These are phyloP conservation scores for Cistogaster globosa DNA, from an alignment of 2,888 invertebrate genomes.

Conservation along the genomic window DNA sequence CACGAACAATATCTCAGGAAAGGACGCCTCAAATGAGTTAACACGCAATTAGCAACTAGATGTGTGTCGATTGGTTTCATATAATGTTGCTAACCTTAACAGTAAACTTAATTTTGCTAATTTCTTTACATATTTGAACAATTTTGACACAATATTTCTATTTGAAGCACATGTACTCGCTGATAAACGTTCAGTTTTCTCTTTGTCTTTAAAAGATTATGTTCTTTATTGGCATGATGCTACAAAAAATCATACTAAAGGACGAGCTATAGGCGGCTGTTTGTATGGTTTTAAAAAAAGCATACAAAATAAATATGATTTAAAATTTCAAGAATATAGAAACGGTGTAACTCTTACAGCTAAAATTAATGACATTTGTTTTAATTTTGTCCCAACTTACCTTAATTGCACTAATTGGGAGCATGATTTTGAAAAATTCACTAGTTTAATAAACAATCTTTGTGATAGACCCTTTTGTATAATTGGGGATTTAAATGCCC, in stretches of 20 bases:
- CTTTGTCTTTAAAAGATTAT: background rate
- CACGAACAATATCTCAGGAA: too few relatives aligned
- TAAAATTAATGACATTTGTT: too few relatives aligned
- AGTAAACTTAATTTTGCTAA: background rate
- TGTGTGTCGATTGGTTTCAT: background rate
- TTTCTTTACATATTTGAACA: background rate
- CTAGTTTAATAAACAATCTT: background rate
- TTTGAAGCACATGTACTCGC: background rate
- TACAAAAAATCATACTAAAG: background rate
- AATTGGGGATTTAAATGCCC: background rate
- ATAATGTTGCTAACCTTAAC: background rate
- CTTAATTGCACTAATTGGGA: too few relatives aligned
- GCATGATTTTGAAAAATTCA: too few relatives aligned
- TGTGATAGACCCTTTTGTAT: background rate
- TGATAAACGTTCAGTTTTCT: background rate
- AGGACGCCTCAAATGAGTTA: too few relatives aligned
- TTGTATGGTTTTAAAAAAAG: too few relatives aligned
- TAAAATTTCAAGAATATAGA: too few relatives aligned
- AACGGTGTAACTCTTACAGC: too few relatives aligned
- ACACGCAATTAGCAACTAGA: too few relatives aligned
- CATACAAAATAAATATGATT: too few relatives aligned
- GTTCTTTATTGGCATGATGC: background rate
- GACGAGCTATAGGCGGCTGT: too few relatives aligned
- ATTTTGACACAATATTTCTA: background rate
- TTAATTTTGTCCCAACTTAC: too few relatives aligned